phyloP scores from a whole-genome alignment of 2,888 invertebrate species.

The Hemicrepidius hirtus region DNA sequence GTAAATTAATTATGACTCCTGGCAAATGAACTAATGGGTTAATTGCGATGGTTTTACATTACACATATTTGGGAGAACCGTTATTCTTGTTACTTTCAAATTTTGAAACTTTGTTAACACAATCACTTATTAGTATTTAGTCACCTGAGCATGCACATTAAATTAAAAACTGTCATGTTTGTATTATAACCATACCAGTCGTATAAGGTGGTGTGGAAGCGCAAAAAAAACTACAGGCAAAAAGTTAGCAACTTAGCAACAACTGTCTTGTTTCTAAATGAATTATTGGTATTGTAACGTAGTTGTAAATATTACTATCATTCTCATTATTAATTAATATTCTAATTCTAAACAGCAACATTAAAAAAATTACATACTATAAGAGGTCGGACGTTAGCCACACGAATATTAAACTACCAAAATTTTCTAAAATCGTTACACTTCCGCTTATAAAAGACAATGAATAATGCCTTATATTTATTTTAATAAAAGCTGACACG shows the following conservation, averaged over 20 bases:
- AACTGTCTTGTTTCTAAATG: no score
- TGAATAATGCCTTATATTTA: no score
- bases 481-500: no score
- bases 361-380: no score
- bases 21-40: conserved; percentile 43
- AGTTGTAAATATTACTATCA: no score
- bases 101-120: conserved; percentile 11
- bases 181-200: conserved; percentile 36
- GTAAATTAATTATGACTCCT: conserved; percentile 1
- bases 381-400: no score
- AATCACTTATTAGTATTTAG: conserved; percentile 33
- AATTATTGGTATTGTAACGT: no score
- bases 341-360: no score
- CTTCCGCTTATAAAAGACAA: no score
- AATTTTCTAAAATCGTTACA: no score
- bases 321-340: no score
- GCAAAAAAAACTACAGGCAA: conserved; percentile 9
- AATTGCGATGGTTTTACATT: conserved; percentile 41
- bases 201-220: conserved; percentile 19
- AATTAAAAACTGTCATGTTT: conserved; percentile 42
- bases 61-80: neutral
- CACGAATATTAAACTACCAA: no score
- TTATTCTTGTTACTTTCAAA: conserved; percentile 7
- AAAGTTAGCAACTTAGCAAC: neutral
- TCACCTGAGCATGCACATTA: conserved; percentile 44